These are phyloP conservation scores for Sinonovacula constricta DNA, from an alignment of 1,140 invertebrate genomes.

Conservation along the genomic window DNA sequence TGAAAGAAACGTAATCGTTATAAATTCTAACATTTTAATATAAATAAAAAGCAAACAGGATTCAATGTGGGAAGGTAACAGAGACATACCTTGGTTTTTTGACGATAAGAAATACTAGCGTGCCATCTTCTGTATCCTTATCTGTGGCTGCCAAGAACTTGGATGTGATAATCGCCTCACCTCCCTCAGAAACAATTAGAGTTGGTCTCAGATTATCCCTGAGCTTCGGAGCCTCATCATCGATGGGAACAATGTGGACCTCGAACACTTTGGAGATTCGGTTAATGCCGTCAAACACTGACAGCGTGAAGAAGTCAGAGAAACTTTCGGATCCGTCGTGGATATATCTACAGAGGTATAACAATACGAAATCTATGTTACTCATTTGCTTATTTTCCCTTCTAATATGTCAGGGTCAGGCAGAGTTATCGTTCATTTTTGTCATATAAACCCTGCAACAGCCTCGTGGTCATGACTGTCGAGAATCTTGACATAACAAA, in stretches of 20 bases:
- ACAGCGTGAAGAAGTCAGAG: conserved; percentile 75
- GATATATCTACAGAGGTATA: conserved; percentile 70
- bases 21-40: too few species aligned
- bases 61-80: not conserved
- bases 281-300: conserved; percentile 77
- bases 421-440: too few species aligned
- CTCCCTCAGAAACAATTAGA: conserved; percentile 74
- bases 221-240: conserved; percentile 76
- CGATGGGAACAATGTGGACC: conserved; percentile 76
- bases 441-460: too few species aligned
- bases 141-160: conserved; percentile 76
- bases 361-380: not conserved
- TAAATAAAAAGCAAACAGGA: not conserved
- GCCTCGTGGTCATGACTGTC: too few species aligned
- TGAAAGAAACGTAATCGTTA: too few species aligned
- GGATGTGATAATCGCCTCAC: conserved; percentile 71
- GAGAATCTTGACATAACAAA: too few species aligned
- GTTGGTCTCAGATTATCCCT: conserved; percentile 63
- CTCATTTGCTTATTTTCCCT: too few species aligned
- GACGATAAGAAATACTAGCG: conserved; percentile 76
- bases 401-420: too few species aligned
- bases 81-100: conserved; percentile 68
- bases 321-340: conserved; percentile 76
- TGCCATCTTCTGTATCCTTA: conserved; percentile 74
- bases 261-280: conserved; percentile 74